Base-by-base conservation (phyloP, 2,113 vertebrate genomes). In the Neogale vison region DNA sequence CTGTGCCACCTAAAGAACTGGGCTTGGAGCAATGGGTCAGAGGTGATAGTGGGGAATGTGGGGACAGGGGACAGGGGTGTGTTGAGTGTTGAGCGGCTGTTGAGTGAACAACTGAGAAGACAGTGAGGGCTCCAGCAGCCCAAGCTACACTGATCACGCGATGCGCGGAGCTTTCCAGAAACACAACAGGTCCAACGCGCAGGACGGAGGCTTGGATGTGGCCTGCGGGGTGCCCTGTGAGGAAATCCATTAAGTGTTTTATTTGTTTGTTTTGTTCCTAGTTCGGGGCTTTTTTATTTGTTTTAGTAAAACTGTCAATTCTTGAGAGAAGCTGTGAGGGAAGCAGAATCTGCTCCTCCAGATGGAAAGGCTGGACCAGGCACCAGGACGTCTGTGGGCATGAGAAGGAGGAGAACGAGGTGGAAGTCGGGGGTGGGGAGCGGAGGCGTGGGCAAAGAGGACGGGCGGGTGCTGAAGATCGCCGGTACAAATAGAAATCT, bases 291-390 rank as follows among this genome's bases (percentile, higher is more conserved):
- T 86, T 13, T 21, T 26, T 42, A 47, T 96, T 96, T 97, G 94
- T 95, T 96, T 84, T 20, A 86, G 45, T 69, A 67, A 91, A 94
- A 63, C 82, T 85, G 91, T 94, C 88, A 67, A 12, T 96, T 91
- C 67, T 24, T 24, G 65, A 67, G 63, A 80, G 88, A 91, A 85
- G 61, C 95, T 91, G 65, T 47, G 88, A 94, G 77, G 29, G 71
- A 97, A 67, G 79, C 1, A 0, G 79, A 97, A 89, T 94, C 93
- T 97, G 97, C n/a, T 88, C 2, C 12, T 83, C 36, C 96, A 95
- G 95, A 92, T 93, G 95, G 96, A 69, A 80, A 87, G 79, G 72
- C 42, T 45, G 83, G 87, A 79, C 61, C 26, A 3, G 0, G 2
- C 1, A 18, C 47, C 34, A 4, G 74, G 74, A 77, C 7, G 29